Conservation (phyloP, 2,113 vertebrate genomes). For the Lophura nycthemera region DNA sequence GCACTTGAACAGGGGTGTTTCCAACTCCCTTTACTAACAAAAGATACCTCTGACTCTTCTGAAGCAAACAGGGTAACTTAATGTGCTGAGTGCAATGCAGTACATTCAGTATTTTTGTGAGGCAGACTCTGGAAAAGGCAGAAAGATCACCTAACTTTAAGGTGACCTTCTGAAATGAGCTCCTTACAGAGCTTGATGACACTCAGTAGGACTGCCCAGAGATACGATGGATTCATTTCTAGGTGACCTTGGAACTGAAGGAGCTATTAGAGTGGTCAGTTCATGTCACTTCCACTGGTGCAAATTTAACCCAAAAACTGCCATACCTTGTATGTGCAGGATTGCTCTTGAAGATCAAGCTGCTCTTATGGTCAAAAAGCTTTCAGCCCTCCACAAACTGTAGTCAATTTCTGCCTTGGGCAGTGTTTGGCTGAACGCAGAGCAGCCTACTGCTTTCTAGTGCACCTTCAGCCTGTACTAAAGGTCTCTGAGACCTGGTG, state of each 20-base stretch:
- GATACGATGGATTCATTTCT: not conserved
- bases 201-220: not conserved
- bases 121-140: not conserved
- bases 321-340: not conserved
- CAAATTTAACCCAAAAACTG: not conserved
- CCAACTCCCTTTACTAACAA: not conserved
- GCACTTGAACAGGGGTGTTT: not conserved
- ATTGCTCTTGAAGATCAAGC: slow-evolving; percentile 9
- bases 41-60: not conserved
- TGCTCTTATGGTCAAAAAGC: not conserved
- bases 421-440: not conserved
- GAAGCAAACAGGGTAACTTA: not conserved
- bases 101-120: not conserved
- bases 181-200: not conserved
- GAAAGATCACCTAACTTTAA: not conserved
- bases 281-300: not conserved
- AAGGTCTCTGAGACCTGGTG: not conserved
- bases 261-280: not conserved
- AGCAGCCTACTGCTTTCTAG: not conserved
- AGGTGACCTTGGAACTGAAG: not conserved
- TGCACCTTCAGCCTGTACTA: not conserved
- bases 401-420: not conserved
- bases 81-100: not conserved
- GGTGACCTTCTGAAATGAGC: not conserved
- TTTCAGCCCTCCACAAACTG: not conserved